A percentile compares a stretch with the other conserved stretches of the same genome.
Conservation (phyloP, 2,888 invertebrate genomes). For the Cacoxenus indagator region DNA sequence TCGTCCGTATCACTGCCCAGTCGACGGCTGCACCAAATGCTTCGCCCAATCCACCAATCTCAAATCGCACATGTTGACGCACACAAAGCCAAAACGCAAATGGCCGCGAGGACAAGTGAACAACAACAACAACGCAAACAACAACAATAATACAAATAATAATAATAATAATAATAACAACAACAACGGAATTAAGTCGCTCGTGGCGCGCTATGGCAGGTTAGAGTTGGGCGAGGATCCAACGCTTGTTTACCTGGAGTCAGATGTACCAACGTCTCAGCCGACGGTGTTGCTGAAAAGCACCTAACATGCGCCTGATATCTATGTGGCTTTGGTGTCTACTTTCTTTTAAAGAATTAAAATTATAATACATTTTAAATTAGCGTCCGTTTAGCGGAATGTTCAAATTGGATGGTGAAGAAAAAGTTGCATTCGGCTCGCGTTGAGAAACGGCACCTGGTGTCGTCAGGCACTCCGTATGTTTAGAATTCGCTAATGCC, state of each 20-base stretch:
- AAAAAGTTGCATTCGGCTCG: too few relatives aligned
- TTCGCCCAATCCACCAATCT: constrained; percentile 99
- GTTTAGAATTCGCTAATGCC: not conserved
- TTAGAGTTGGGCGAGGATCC: constrained; percentile 63
- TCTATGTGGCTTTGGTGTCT: constrained; percentile 27
- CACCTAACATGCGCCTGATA: constrained; percentile 52
- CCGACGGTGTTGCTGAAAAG: constrained; percentile 51
- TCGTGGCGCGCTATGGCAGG: constrained; percentile 59
- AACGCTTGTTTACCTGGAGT: constrained; percentile 59
- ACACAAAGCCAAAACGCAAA: constrained; percentile 90
- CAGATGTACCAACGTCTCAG: constrained; percentile 29
- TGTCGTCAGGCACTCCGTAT: not conserved
- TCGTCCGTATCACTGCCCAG: constrained; percentile 97
- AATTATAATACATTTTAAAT: not conserved
- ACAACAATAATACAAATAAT: too few relatives aligned
- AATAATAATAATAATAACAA: not conserved
- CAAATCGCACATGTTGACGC: constrained; percentile 97
- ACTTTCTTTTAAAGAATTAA: constrained; percentile 1
- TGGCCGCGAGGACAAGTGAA: constrained; percentile 64
- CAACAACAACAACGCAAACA: not conserved
- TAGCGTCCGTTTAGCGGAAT: too few relatives aligned
- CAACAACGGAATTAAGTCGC: constrained; percentile 48
- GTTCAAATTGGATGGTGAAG: too few relatives aligned
- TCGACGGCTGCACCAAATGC: constrained; percentile 98
- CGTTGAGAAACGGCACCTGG: too few relatives aligned